Percentiles rank a stretch among this genome's conserved stretches.
Conservation (phyloP, 30 jellyfish, hydroid and myxozoan genomes). For the Hydractinia symbiolongicarpus region DNA sequence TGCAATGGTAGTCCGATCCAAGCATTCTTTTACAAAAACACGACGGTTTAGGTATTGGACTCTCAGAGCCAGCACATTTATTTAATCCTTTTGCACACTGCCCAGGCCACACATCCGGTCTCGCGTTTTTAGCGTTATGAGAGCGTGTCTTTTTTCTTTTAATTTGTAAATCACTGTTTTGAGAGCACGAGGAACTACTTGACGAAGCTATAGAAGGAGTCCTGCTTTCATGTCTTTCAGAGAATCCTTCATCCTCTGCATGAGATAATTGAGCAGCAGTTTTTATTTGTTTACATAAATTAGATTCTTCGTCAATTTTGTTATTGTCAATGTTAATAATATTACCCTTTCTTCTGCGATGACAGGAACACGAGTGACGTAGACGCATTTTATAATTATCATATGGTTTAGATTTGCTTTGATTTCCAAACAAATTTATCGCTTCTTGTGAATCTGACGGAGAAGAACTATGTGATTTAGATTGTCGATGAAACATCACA, state of each 20-base stretch:
- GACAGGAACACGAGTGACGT: slow-evolving; percentile 14
- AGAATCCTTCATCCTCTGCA: not conserved
- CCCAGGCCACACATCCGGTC: slow-evolving; percentile 48
- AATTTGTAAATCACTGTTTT: not conserved
- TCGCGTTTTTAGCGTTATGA: not conserved
- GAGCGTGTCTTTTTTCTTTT: not conserved
- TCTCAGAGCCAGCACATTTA: not conserved
- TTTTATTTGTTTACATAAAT: slow-evolving; percentile 3
- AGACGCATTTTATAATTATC: slow-evolving; percentile 7
- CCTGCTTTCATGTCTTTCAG: not conserved
- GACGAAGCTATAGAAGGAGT: not conserved
- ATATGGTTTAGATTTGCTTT: not conserved
- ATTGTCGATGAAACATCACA: not conserved
- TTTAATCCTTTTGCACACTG: not conserved
- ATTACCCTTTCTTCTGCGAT: not conserved
- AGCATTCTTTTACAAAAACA: slow-evolving; percentile 34
- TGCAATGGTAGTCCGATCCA: slow-evolving; percentile 20
- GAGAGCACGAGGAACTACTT: slow-evolving; percentile 1
- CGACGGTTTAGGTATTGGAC: not conserved
- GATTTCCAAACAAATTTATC: not conserved
- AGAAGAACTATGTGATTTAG: not conserved
- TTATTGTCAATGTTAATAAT: not conserved
- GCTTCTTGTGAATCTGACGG: not conserved
- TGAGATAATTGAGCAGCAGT: not conserved
- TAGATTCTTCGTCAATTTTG: not conserved